Evolutionary conservation across 2,888 invertebrate genomes (phyloP), one percentile per base, ranked within the genome.

Genomic region (Prenolepis imparis): DNA sequence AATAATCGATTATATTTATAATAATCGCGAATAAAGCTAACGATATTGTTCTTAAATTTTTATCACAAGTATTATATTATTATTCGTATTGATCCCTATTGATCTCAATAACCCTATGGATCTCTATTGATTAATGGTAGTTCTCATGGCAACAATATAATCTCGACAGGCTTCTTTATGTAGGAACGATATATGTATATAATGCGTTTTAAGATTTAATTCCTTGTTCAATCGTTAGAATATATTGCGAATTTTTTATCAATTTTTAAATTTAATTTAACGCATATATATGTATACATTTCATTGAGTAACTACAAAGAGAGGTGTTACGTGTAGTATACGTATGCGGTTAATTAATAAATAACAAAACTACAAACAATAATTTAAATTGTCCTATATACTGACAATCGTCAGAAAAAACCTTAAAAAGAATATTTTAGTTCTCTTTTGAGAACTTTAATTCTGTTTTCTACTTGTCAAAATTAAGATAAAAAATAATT

Each of bases 21-120:
- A n/a, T n/a, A 82, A 82, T 75, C 84, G 55, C 75, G 66, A 44
- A 52, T 57, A 48, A 28, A 72, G 74, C 84, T 81, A 85, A 83
- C 59, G 21, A 67, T 41, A 57, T 63, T 63, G 32, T 48, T 36
- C 12, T 12, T 1, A 21, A 72, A 44, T 59, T 44, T 44, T 59
- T 15, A 2, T 59, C 11, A 15, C 12, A 57, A 41, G 9, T 41
- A 63, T n/a, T 15, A 11, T 28, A n/a, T n/a, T 28, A 28, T 28
- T 28, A 28, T 28, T 28, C 28, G 28, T 3, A 28, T 28, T 28
- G 28, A 1, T 28, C 28, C 28, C 28, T 2, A 28, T 28, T 28
- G 28, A 28, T 28, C 28, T 28, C 28, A 28, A 28, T 28, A 28
- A 28, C 28, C 28, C 28, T 28, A 28, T 28, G 28, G 28, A 28